Conservation (phyloP, 2,113 vertebrate genomes). For the Bubalus kerabau region DNA sequence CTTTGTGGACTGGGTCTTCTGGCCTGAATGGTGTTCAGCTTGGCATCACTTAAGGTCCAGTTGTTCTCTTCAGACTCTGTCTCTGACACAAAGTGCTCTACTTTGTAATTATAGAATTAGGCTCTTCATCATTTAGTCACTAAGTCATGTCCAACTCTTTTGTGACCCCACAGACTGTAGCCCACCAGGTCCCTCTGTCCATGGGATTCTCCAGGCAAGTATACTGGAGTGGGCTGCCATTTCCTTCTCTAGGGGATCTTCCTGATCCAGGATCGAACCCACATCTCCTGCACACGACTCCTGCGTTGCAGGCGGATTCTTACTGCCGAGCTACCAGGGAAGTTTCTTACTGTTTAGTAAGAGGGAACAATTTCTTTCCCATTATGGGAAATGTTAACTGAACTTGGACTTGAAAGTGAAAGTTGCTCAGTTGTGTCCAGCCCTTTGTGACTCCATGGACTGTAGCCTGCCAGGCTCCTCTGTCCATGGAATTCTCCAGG, state of each 20-base stretch:
- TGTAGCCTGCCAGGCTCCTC: not conserved
- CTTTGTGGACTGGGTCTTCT: not conserved
- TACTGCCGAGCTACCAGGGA: not conserved
- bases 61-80: not conserved
- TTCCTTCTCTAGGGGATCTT: not conserved
- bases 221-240: not conserved
- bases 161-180: not conserved
- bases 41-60: not conserved
- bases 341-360: not conserved
- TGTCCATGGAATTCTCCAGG: not conserved
- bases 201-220: not conserved
- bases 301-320: not conserved
- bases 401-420: not conserved
- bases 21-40: not conserved
- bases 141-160: not conserved
- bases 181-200: not conserved
- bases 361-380: not conserved
- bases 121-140: not conserved
- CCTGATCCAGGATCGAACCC: not conserved
- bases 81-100: not conserved
- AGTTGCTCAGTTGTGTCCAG: not conserved
- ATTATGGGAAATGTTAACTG: not conserved
- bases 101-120: not conserved
- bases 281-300: not conserved
- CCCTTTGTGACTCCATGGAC: not conserved